phyloP scores from a whole-genome alignment of 2,888 invertebrate species.

The Clostera curtula region DNA sequence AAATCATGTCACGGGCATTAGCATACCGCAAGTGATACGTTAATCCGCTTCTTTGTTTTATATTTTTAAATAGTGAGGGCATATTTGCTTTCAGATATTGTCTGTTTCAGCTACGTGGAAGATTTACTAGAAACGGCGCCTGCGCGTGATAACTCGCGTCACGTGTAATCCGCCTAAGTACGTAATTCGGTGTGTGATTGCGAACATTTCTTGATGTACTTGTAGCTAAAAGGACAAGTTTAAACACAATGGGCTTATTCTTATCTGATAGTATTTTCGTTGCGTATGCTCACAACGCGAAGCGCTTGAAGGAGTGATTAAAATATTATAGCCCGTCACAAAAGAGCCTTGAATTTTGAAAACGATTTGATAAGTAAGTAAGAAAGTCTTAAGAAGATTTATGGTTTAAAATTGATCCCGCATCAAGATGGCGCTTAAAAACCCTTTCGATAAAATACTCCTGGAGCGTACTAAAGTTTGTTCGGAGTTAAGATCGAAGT shows the following conservation, averaged over 20 bases:
- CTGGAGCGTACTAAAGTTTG: constrained; percentile 49
- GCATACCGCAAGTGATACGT: constrained; percentile 59
- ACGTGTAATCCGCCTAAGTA: constrained; percentile 66
- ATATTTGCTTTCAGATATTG: constrained; percentile 72
- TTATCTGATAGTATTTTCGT: constrained; percentile 59
- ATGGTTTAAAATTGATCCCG: constrained; percentile 40
- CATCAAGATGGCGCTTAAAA: constrained; percentile 31
- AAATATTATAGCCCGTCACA: constrained; percentile 25
- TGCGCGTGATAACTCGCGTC: constrained; percentile 63
- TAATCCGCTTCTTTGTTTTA: constrained; percentile 71
- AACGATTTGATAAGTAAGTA: constrained; percentile 28
- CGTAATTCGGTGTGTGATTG: constrained; percentile 69
- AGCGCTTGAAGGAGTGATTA: constrained; percentile 32
- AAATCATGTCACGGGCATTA: constrained; percentile 69
- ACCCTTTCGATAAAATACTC: constrained; percentile 40
- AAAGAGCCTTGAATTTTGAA: constrained; percentile 30
- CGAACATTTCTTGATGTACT: constrained; percentile 55
- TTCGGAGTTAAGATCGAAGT: constrained; percentile 52
- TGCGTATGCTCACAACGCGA: constrained; percentile 43
- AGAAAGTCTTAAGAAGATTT: constrained; percentile 28
- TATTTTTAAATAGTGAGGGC: constrained; percentile 72
- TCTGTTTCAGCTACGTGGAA: constrained; percentile 58
- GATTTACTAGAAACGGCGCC: constrained; percentile 70
- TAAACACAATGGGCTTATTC: constrained; percentile 60
- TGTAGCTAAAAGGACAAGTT: constrained; percentile 50